phyloP scores from a whole-genome alignment of 1,140 invertebrate genomes.

The Cephus cinctus region DNA sequence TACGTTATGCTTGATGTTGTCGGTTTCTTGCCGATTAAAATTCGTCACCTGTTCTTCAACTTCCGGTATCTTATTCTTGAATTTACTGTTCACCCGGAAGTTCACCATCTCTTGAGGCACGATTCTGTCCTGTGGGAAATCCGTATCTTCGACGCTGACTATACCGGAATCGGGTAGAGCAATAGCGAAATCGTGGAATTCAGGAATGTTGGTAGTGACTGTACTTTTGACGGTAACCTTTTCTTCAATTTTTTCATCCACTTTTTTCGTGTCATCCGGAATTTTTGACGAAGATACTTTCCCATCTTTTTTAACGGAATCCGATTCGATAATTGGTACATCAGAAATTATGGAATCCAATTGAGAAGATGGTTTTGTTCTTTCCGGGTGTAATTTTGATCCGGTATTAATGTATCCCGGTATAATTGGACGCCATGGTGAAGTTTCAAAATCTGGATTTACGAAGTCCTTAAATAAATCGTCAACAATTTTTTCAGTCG shows the following conservation, averaged over 20 bases:
- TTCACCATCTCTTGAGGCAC: constrained; percentile 39
- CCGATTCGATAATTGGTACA: too few species aligned
- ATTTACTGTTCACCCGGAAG: constrained; percentile 44
- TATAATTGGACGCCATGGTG: constrained; percentile 50
- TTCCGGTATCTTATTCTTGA: constrained; percentile 40
- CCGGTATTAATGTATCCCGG: constrained; percentile 40
- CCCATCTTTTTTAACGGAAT: too few species aligned
- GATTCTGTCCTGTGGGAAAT: constrained; percentile 44
- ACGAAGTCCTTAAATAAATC: constrained; percentile 36
- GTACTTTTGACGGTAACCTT: background rate
- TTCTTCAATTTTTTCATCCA: background rate
- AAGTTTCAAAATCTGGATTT: constrained; percentile 47
- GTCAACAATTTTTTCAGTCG: too few species aligned
- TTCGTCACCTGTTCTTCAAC: constrained; percentile 16
- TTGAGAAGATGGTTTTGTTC: too few species aligned
- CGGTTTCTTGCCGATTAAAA: constrained; percentile 9
- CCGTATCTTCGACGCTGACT: constrained; percentile 35
- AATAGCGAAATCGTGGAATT: too few species aligned
- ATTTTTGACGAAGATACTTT: too few species aligned
- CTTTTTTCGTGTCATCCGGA: background rate
- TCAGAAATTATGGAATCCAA: too few species aligned
- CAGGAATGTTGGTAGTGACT: background rate
- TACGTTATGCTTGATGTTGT: constrained; percentile 7
- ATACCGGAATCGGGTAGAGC: too few species aligned
- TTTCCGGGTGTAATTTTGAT: constrained; percentile 23